These are phyloP conservation scores for Diplosoma virens DNA, from an alignment of 23 tunicate genomes.

Conservation along the genomic window DNA sequence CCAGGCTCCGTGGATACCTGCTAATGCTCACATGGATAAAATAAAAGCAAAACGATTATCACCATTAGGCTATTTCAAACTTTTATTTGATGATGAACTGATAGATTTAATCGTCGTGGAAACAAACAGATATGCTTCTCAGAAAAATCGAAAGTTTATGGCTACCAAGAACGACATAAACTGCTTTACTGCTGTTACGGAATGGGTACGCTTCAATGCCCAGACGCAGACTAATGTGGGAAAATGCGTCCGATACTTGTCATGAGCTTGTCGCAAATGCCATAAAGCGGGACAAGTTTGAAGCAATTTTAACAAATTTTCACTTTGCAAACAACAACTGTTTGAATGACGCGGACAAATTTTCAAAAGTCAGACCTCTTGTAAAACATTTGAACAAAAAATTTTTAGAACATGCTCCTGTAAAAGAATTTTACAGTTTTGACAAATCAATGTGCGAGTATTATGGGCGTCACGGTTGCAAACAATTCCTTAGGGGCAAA, in stretches of 20 bases:
- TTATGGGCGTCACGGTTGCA: conserved; percentile 22
- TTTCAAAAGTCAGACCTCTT: conserved; percentile 14
- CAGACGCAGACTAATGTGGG: conserved; percentile 10
- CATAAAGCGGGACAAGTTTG: not conserved
- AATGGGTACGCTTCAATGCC: not conserved
- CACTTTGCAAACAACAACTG: conserved; percentile 5
- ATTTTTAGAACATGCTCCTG: not conserved
- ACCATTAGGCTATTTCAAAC: too few species aligned
- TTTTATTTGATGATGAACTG: not conserved
- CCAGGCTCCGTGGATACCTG: too few species aligned
- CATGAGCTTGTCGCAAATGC: conserved; percentile 2
- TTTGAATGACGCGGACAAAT: conserved; percentile 1
- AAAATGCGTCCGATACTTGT: not conserved
- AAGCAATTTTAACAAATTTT: conserved; percentile 1
- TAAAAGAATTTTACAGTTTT: conserved; percentile 12
- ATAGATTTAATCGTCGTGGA: not conserved
- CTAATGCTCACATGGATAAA: too few species aligned
- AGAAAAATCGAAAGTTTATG: not conserved
- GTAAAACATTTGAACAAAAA: conserved; percentile 5
- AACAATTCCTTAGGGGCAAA: conserved; percentile 8
- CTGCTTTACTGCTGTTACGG: conserved; percentile 7
- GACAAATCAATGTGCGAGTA: conserved; percentile 24
- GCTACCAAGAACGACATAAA: not conserved
- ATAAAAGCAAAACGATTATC: too few species aligned
- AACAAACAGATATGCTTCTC: conserved; percentile 4